Base-by-base conservation (phyloP, 2,113 vertebrate genomes). In the Dromiciops gliroides region DNA sequence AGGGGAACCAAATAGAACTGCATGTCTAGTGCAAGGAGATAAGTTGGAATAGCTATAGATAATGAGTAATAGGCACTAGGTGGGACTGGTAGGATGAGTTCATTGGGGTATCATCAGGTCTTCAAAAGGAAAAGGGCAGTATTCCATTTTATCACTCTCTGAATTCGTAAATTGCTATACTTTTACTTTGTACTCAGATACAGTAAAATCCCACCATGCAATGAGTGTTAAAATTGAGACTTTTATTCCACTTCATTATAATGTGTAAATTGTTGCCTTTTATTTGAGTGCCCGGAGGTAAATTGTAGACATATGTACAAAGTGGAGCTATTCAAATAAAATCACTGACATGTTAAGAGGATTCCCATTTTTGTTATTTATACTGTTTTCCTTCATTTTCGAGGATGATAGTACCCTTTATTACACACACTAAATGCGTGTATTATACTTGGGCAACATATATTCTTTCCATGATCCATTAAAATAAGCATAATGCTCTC, bases 321-420 rank as follows among this genome's bases (percentile, higher is more conserved):
- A 98, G 96, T 96, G 95, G 95, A 96, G 93, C 96, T 96, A 91
- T 93, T 97, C 96, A 96, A 97, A 98, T 97, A 97, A 98, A 97
- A 97, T 89, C 97, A 98, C 95, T 96, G 97, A 95, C 97, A 97
- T 97, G 96, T 97, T 97, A 97, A 98, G 96, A 98, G 94, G 48
- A 91, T 89, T 97, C 95, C 93, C 95, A 95, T 97, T 97, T 97
- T 92, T 91, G 95, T 97, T 97, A 97, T 97, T 97, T 97, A 97
- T 97, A 92, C 96, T 96, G 95, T 96, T 97, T 97, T 94, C 95
- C 95, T 97, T 98, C 96, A 96, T 97, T 97, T 97, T 97, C 96
- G 96, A 97, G 97, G 95, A 97, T 97, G 97, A 97, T 94, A 95
- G 95, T 97, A 60, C 23, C 95, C 95, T 97, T 98, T 98, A 97